Conservation (phyloP, 2,113 vertebrate genomes). For the Urocynchramus pylzowi region DNA sequence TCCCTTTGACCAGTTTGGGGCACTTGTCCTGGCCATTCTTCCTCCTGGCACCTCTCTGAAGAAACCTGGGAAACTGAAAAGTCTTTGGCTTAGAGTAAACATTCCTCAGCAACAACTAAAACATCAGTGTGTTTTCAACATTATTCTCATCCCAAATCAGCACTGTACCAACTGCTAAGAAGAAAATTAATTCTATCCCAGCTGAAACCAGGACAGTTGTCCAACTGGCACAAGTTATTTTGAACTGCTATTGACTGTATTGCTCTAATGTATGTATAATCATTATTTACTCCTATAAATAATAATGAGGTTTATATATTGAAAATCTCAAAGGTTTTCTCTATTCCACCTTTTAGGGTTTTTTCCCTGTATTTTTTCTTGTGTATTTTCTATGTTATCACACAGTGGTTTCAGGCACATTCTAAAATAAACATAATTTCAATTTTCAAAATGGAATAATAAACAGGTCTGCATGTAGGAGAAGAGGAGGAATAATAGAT, state of each 20-base stretch:
- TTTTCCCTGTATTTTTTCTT: background rate
- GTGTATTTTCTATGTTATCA: background rate
- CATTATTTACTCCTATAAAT: conserved; percentile 6
- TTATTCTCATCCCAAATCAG: background rate
- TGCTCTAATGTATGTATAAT: background rate
- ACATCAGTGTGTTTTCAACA: background rate
- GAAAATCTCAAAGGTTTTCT: background rate
- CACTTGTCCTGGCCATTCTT: background rate
- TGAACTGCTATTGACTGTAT: background rate
- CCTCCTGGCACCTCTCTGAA: background rate
- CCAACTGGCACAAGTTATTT: background rate
- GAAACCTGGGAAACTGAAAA: background rate
- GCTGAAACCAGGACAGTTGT: background rate
- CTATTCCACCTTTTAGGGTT: background rate
- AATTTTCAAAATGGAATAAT: background rate
- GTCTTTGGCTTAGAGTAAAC: background rate
- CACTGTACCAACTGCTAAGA: background rate
- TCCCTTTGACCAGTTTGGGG: background rate
- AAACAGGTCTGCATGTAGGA: background rate
- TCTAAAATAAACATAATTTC: background rate
- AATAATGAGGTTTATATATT: background rate
- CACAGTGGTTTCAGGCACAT: background rate
- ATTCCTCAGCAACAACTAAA: background rate
- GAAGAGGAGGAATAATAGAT: background rate
- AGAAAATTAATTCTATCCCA: background rate